Evolutionary conservation across 2,113 vertebrate species (phyloP), one percentile per base, ranked within the genome.

Genomic region (Capreolus pygargus): DNA sequence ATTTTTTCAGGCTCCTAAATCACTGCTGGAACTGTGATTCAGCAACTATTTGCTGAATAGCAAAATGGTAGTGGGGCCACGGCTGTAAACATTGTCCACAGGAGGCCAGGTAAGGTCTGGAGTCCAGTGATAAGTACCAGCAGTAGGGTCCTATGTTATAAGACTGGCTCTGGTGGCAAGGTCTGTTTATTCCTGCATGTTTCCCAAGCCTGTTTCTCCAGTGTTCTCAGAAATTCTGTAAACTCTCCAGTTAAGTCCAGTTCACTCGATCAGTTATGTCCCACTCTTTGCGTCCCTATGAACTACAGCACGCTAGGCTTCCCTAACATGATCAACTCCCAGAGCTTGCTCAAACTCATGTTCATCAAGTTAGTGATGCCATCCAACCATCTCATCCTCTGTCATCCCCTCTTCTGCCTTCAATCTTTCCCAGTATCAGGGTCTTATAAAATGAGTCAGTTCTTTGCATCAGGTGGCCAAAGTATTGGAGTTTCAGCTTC

Each of bases 241-340:
- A 76, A 14, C 7, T 60, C 79, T 55, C 36, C 21, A 60, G 67
- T 70, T 23, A 19, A n/a, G 30, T 30, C 33, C 60, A 70, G 64
- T 70, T 70, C 19, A 23, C n/a, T 70, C 4, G 1, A 2, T 23
- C 10, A 39, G 67, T 23, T 10, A 0, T 70, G 67, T 70, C 19
- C 21, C n/a, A 36, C 64, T 36, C 4, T 36, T 23, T 70, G 1
- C 36, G 19, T 36, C 5, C 2, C 9, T n/a, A 23, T 11, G 64
- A 19, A 70, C n/a, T 70, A 10, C 64, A 36, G 17, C n/a, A 70
- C 0, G 0, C 5, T 5, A 70, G n/a, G 64, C n/a, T 36, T 70
- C n/a, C 19, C n/a, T 70, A 50, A 50, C 64, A 23, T 36, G n/a
- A 11, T 23, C n/a, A 70, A 6, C 9, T 70, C 9, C n/a, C 36